phyloP scores from a whole-genome alignment of 2,113 vertebrate species.

The Nycticebus coucang region DNA sequence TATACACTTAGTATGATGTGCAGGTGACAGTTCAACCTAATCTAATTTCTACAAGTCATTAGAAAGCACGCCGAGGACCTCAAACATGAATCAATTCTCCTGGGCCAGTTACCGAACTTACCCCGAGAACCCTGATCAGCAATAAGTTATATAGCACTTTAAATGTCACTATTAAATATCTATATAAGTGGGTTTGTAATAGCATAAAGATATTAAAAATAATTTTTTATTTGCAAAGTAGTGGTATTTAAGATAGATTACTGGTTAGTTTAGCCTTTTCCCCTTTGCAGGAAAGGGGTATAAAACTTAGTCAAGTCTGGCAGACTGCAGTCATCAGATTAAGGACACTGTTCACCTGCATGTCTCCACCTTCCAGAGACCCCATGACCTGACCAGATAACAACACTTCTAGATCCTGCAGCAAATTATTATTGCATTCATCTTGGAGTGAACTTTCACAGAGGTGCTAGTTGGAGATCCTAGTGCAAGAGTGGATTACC shows the following conservation, averaged over 20 bases:
- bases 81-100: not conserved
- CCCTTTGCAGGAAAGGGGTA: not conserved
- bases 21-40: not conserved
- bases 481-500: not conserved
- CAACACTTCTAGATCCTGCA: not conserved
- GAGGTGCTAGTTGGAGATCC: not conserved
- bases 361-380: not conserved
- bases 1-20: not conserved
- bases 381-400: not conserved
- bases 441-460: not conserved
- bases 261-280: not conserved
- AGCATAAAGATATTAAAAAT: slow-evolving; percentile 18
- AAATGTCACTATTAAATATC: not conserved
- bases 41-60: not conserved
- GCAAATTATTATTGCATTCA: not conserved
- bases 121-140: not conserved
- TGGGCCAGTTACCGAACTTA: not conserved
- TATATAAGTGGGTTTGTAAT: not conserved
- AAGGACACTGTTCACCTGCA: not conserved
- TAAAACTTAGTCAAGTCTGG: not conserved
- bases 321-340: not conserved
- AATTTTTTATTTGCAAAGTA: not conserved
- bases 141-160: not conserved
- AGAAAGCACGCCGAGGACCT: not conserved
- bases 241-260: not conserved